Base-by-base conservation (phyloP, 2,113 vertebrate species). In the Notothenia rossii region DNA sequence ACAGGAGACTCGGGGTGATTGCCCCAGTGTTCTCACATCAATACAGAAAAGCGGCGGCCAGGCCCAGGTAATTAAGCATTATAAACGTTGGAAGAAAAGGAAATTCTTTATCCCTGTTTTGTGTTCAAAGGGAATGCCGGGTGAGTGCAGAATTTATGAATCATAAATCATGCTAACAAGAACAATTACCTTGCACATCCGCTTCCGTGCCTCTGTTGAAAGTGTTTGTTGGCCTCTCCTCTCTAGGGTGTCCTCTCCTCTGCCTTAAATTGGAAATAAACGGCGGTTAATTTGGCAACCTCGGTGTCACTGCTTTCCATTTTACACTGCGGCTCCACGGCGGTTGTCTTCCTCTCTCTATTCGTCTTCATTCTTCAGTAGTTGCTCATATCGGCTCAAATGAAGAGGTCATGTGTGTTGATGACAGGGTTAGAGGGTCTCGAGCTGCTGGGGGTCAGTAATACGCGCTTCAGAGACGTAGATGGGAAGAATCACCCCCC, bases 11-110 rank as follows among this genome's bases (percentile, higher is more conserved):
- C 25, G 72, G 78, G 84, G 75, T 84, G 83, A 90, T 89, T 86
- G 83, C 85, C 84, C 83, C 71, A 17, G 72, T 75, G 77, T 89
- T 88, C 85, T 85, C 84, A 81, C 86, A 91, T 90, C 89, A 93
- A 87, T 85, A 87, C 85, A 92, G 81, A 91, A 91, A 29, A 89
- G 89, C 22, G 78, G 75, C 81, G 81, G 87, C 85, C 85, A 64
- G 75, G 91, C 77, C 86, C 88, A 87, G 89, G 91, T 95, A 95
- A 96, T 96, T 94, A 95, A 91, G 89, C 62, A 72, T 89, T 77
- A 81, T 50, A 84, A 82, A 83, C 43, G 91, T 95, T 89, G 33
- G 36, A 40, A 90, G 92, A 95, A 96, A 92, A 53, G 91, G 81
- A 68, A 86, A 93, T 89, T 89, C 92, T 92, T 91, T 73, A 81